Percentiles rank a stretch among this genome's conserved stretches.
Conservation (phyloP, 2,113 vertebrate genomes). For the Gallinago media region DNA sequence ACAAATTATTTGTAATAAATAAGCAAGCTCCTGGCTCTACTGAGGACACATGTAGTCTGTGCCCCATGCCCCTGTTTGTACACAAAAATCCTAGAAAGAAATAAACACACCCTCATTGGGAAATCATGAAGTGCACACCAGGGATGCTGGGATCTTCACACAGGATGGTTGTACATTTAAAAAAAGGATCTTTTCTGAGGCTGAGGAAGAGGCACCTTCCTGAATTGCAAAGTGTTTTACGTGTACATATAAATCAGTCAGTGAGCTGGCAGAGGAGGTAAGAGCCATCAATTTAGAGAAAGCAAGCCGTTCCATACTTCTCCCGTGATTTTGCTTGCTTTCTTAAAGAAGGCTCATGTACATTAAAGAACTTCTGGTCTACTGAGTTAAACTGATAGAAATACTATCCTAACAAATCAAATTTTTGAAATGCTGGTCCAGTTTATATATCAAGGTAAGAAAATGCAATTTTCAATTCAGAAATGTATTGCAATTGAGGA, state of each 20-base stretch:
- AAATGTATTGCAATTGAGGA: neutral
- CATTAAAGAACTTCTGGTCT: neutral
- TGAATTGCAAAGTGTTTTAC: neutral
- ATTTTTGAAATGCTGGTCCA: neutral
- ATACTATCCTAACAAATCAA: neutral
- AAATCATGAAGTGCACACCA: neutral
- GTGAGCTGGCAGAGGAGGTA: neutral
- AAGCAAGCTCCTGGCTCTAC: neutral
- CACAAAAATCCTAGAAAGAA: neutral
- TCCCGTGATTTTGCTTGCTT: neutral
- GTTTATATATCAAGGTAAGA: neutral
- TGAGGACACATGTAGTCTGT: neutral
- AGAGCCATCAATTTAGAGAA: neutral
- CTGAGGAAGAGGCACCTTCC: neutral
- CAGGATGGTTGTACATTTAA: neutral
- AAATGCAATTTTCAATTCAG: neutral
- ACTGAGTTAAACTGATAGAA: neutral
- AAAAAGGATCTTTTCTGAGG: neutral
- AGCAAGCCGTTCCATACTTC: neutral
- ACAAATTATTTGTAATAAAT: neutral
- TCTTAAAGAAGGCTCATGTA: neutral
- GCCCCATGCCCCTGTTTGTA: neutral
- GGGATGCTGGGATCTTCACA: neutral
- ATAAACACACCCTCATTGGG: neutral
- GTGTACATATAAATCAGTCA: fast-evolving